Conservation (phyloP, 2,113 vertebrate genomes). For the Eidolon helvum region DNA sequence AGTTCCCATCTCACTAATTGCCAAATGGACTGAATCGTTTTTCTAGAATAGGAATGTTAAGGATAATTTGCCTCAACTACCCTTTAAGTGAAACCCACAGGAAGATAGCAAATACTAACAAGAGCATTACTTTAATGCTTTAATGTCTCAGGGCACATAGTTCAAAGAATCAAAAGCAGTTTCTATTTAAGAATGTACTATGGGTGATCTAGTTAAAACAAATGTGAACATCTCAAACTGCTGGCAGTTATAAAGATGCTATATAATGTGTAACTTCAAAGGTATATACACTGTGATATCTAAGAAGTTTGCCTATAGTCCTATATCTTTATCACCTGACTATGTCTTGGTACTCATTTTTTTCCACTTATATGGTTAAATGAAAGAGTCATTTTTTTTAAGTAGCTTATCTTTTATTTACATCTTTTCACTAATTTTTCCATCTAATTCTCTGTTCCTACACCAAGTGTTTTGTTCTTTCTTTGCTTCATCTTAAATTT, state of each 20-base stretch:
- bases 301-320: not conserved
- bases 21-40: not conserved
- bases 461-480: not conserved
- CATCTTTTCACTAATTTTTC: not conserved
- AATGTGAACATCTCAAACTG: not conserved
- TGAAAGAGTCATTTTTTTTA: not conserved
- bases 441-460: not conserved
- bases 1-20: not conserved
- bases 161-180: not conserved
- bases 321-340: not conserved
- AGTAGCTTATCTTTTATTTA: not conserved
- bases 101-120: slow-evolving; percentile 21
- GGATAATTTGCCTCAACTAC: not conserved
- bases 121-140: not conserved
- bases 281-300: not conserved
- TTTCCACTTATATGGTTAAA: not conserved
- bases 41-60: not conserved
- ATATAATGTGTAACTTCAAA: not conserved
- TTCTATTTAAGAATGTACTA: not conserved
- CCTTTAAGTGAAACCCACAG: not conserved
- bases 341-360: not conserved
- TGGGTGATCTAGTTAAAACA: not conserved
- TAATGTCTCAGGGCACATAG: not conserved
- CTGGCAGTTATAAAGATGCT: not conserved
- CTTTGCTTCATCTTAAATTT: not conserved